These are phyloP conservation scores for Mastomys natalensis DNA, from an alignment of 2,113 vertebrate species.

Conservation along the genomic window DNA sequence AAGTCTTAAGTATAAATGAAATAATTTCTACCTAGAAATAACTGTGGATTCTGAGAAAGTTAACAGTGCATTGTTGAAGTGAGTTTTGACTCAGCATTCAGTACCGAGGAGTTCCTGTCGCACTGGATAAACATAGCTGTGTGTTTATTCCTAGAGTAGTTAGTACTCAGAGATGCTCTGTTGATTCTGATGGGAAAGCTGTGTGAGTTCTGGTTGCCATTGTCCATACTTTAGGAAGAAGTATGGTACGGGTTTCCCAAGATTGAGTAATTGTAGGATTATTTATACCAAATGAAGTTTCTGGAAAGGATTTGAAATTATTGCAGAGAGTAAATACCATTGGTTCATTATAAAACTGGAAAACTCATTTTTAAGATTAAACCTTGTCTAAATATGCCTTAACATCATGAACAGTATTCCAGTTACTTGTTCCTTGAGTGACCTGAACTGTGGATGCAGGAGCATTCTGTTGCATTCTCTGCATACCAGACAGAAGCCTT, in stretches of 20 bases:
- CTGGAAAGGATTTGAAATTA: background rate
- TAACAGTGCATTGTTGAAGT: background rate
- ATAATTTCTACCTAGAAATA: constrained; percentile 32
- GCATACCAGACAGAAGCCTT: background rate
- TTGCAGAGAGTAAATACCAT: background rate
- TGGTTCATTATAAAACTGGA: constrained; percentile 34
- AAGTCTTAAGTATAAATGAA: constrained; percentile 19
- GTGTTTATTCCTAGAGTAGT: background rate
- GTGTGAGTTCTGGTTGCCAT: background rate
- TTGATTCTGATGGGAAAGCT: background rate
- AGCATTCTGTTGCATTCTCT: background rate
- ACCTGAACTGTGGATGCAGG: rapidly evolving
- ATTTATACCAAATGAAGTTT: constrained; percentile 20
- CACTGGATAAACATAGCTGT: background rate
- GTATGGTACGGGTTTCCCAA: background rate
- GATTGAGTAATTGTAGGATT: constrained; percentile 13
- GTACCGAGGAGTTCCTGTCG: background rate
- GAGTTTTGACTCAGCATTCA: background rate
- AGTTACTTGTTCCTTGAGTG: background rate
- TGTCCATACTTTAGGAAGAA: background rate
- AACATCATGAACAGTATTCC: background rate
- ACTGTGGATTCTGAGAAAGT: constrained; percentile 16
- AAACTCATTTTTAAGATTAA: constrained; percentile 27
- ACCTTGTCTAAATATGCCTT: background rate
- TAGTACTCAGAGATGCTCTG: background rate